Conservation (phyloP, 2,888 invertebrate species). For the Drosophila pseudotalamancana region DNA sequence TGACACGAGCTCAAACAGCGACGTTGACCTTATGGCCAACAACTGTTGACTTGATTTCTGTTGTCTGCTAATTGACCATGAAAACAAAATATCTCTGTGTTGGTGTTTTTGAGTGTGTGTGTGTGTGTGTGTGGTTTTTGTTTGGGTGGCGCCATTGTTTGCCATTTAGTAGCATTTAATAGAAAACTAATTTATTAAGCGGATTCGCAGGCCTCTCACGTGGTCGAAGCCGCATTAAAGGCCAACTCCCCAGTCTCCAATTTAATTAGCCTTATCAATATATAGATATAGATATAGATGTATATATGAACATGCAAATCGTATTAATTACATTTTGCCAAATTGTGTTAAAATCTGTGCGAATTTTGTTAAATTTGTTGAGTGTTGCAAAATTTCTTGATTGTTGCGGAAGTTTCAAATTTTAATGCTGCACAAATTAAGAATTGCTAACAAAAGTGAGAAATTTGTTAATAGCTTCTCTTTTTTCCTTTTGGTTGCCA, state of each 20-base stretch:
- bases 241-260: constrained; percentile 28
- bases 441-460: neutral
- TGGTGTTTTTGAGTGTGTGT: constrained; percentile 1
- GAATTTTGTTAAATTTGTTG: constrained; percentile 17
- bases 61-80: constrained; percentile 75
- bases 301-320: constrained; percentile 28
- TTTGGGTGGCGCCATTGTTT: constrained; percentile 72
- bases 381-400: neutral
- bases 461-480: constrained; percentile 2
- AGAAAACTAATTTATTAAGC: constrained; percentile 69
- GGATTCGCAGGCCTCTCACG: constrained; percentile 58
- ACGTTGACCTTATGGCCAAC: constrained; percentile 59
- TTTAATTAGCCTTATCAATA: constrained; percentile 69
- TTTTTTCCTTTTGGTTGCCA: neutral
- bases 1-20: constrained; percentile 51
- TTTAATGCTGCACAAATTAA: neutral
- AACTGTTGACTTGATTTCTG: constrained; percentile 57
- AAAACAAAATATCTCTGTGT: constrained; percentile 29
- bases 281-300: constrained; percentile 15
- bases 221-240: constrained; percentile 31
- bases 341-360: constrained; percentile 32
- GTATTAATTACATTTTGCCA: constrained; percentile 38
- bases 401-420: constrained; percentile 5
- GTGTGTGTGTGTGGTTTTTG: constrained; percentile 38
- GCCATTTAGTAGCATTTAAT: constrained; percentile 73